These are phyloP conservation scores for Desmodus rotundus DNA, from an alignment of 2,113 vertebrate species.

Conservation along the genomic window DNA sequence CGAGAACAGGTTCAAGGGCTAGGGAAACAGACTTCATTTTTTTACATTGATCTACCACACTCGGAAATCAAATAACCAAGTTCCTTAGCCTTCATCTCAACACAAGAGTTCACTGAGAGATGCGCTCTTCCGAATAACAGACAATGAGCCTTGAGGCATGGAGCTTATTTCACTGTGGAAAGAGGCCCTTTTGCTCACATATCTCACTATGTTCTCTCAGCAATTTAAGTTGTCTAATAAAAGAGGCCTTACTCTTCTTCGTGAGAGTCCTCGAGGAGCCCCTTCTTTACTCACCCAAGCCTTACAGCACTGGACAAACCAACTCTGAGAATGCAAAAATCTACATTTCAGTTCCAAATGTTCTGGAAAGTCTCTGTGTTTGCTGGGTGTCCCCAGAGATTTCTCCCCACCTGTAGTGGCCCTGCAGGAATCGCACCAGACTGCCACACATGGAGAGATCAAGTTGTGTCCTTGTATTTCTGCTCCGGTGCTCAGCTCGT, in stretches of 20 bases:
- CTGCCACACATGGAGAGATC: not conserved
- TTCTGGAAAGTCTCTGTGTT: not conserved
- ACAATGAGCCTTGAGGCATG: not conserved
- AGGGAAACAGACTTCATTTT: not conserved
- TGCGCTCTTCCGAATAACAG: not conserved
- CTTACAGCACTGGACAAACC: not conserved
- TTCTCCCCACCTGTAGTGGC: not conserved
- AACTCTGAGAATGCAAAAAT: not conserved
- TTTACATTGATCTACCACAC: not conserved
- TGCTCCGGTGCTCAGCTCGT: not conserved
- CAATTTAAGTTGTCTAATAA: not conserved
- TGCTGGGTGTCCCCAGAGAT: not conserved
- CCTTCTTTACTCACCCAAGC: not conserved
- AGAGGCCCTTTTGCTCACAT: not conserved
- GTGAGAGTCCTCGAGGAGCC: not conserved
- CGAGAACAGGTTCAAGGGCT: not conserved
- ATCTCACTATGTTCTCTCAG: not conserved
- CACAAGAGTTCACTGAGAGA: not conserved
- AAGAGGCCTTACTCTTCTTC: not conserved
- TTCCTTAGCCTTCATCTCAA: not conserved
- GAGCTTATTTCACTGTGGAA: not conserved
- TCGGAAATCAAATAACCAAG: not conserved
- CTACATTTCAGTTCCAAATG: not conserved
- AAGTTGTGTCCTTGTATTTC: not conserved
- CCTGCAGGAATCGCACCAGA: accelerated